Evolutionary conservation across 2,797 vertebrate species (phyloP).

Genomic region (Monodelphis domestica): DNA sequence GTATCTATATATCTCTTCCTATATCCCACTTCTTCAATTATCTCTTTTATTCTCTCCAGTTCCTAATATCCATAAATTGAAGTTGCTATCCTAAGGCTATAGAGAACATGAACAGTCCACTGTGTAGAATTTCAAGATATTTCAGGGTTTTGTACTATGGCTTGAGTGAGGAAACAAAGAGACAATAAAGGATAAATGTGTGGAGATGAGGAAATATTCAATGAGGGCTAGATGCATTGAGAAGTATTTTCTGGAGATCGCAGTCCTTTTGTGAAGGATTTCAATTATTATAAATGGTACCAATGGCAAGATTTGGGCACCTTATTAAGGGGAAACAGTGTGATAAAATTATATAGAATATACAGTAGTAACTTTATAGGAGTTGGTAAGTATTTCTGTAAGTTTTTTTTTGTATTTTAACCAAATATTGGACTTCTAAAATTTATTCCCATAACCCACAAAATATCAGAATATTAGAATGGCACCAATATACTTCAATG

Average conservation of each 20-base stretch:
- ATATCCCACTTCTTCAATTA: not conserved
- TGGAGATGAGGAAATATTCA: not conserved
- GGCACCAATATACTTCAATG: not conserved
- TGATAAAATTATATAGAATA: not conserved
- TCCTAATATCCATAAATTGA: not conserved
- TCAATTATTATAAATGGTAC: not conserved
- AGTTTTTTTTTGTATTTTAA: not conserved
- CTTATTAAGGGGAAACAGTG: not conserved
- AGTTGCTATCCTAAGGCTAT: not conserved
- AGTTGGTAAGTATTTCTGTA: not conserved
- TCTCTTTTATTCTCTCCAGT: not conserved
- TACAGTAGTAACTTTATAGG: not conserved
- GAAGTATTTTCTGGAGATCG: not conserved
- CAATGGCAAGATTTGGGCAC: not conserved
- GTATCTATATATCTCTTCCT: not conserved
- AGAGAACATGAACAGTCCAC: not conserved
- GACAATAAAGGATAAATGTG: not conserved
- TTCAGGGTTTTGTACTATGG: not conserved
- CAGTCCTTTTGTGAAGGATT: not conserved
- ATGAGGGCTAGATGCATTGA: not conserved
- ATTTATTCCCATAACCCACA: not conserved
- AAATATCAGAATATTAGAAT: not conserved
- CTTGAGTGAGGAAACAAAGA: not conserved
- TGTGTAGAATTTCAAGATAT: not conserved
- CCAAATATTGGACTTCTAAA: not conserved